Percentiles rank a stretch among this genome's conserved stretches.
These are phyloP conservation scores for Rissa tridactyla DNA, from an alignment of 2,113 vertebrate genomes.

Conservation along the genomic window DNA sequence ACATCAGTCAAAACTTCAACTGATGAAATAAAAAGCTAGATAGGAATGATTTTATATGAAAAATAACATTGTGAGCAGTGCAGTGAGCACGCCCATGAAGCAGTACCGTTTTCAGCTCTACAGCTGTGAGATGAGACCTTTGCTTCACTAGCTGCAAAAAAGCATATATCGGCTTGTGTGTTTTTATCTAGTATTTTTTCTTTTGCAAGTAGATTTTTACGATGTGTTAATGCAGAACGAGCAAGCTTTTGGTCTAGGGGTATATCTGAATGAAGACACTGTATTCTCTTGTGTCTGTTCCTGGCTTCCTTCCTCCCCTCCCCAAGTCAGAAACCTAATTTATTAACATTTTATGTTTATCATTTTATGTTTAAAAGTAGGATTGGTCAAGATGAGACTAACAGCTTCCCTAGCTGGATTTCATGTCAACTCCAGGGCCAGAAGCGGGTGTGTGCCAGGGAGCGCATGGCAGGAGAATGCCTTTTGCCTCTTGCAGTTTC, in stretches of 20 bases:
- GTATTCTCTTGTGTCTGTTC: neutral
- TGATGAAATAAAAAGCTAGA: neutral
- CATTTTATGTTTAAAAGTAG: neutral
- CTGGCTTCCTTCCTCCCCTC: neutral
- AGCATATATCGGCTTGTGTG: neutral
- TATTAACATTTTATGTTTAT: neutral
- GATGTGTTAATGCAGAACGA: neutral
- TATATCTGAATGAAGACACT: neutral
- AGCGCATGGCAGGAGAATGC: neutral
- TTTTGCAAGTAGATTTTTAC: neutral
- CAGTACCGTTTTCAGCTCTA: neutral
- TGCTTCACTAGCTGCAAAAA: neutral
- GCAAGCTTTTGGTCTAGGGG: neutral
- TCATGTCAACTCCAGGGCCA: neutral
- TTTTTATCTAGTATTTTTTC: neutral
- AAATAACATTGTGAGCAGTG: neutral
- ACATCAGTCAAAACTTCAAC: neutral
- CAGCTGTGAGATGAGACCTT: neutral
- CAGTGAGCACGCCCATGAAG: neutral
- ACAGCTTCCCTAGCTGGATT: neutral
- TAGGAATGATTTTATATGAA: neutral
- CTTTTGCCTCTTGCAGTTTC: neutral
- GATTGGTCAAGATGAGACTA: neutral
- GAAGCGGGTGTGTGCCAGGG: neutral
- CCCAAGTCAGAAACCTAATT: neutral